Percentiles rank a stretch among this genome's conserved stretches.
Evolutionary conservation across 2,113 vertebrate species (phyloP).

Genomic region (Sakesphorus luctuosus): DNA sequence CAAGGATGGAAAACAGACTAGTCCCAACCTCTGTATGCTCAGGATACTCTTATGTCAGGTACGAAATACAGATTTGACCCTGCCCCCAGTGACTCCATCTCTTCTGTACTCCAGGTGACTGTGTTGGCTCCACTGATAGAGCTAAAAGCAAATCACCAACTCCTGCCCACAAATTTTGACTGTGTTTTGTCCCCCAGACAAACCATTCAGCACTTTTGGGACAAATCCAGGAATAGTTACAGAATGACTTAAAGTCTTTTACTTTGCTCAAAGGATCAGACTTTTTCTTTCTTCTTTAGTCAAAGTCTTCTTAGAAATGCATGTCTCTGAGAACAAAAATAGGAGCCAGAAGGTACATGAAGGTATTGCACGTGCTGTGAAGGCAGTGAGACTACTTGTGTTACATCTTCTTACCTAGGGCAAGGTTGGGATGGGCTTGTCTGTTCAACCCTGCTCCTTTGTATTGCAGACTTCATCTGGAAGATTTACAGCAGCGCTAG

Average conservation of each 20-base stretch:
- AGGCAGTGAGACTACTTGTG: neutral
- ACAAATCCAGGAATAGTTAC: neutral
- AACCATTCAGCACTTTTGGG: neutral
- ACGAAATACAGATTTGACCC: neutral
- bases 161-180: fast-evolving
- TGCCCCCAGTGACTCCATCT: neutral
- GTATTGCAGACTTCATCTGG: neutral
- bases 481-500: constrained; percentile 14
- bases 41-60: neutral
- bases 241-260: neutral
- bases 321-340: neutral
- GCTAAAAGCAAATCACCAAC: neutral
- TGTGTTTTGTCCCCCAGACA: neutral
- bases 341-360: neutral
- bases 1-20: neutral
- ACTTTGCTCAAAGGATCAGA: neutral
- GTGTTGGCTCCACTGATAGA: neutral
- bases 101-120: neutral
- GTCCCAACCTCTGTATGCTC: neutral
- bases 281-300: neutral
- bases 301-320: neutral
- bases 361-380: neutral
- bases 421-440: constrained; percentile 14
- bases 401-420: neutral
- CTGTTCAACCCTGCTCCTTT: neutral